Evolutionary conservation across 2,113 vertebrate species (phyloP).

Genomic region (Parus major): DNA sequence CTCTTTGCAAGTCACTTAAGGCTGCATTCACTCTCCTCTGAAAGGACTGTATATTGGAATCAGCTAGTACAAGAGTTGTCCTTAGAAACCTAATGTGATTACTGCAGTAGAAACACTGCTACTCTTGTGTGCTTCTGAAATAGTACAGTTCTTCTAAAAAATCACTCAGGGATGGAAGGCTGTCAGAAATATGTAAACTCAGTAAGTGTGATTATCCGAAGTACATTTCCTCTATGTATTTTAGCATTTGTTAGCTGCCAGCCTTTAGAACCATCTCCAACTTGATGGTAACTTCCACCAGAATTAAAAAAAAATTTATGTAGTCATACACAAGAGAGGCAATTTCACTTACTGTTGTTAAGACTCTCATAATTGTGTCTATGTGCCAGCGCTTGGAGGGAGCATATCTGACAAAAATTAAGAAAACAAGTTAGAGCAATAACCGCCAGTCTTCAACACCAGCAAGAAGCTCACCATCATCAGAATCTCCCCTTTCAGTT

Average conservation of each 20-base stretch:
- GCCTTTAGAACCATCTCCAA: not conserved
- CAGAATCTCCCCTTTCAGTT: not conserved
- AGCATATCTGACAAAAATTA: conserved; percentile 85
- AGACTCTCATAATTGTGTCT: conserved; percentile 98
- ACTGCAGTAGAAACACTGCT: not conserved
- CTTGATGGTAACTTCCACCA: not conserved
- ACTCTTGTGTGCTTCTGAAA: not conserved
- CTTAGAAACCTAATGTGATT: not conserved
- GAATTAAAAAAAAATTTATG: not conserved
- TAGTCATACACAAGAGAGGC: not conserved
- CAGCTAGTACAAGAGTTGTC: not conserved
- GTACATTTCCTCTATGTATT: not conserved
- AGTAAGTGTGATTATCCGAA: not conserved
- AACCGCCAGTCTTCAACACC: not conserved
- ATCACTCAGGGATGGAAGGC: not conserved
- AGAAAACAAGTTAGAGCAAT: not conserved
- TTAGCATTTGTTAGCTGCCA: not conserved
- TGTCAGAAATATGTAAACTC: not conserved
- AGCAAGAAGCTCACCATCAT: not conserved
- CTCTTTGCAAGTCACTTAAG: not conserved
- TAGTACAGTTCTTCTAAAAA: not conserved
- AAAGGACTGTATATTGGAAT: not conserved
- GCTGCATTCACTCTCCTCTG: not conserved
- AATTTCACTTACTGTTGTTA: conserved; percentile 88
- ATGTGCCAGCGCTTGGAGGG: conserved; percentile 99